Evolutionary conservation across 2,888 invertebrate genomes (phyloP).

Genomic region (Lasioglossum zephyrum): DNA sequence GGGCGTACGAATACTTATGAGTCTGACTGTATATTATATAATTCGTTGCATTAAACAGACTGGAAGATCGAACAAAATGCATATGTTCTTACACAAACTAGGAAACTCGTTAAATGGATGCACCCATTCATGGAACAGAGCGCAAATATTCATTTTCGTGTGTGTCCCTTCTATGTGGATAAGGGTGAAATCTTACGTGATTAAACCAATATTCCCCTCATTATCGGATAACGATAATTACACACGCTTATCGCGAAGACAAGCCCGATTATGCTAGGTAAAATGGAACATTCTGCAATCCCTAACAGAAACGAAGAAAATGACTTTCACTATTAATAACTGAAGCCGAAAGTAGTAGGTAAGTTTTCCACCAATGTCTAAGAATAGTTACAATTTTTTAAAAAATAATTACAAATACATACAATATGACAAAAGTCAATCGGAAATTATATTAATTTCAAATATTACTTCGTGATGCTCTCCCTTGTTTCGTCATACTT

Average conservation of each 20-base stretch:
- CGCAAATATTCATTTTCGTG: slow-evolving; percentile 8
- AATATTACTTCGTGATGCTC: too few relatives aligned
- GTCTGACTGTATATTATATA: not conserved
- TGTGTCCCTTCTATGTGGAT: not conserved
- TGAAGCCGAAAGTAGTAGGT: too few relatives aligned
- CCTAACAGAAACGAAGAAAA: not conserved
- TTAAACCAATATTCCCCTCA: slow-evolving; percentile 21
- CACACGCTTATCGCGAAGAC: not conserved
- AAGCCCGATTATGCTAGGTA: slow-evolving; percentile 6
- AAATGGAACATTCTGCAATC: not conserved
- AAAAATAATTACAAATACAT: not conserved
- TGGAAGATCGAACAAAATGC: not conserved
- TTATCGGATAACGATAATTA: slow-evolving; percentile 30
- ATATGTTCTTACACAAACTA: not conserved
- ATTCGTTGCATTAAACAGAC: not conserved
- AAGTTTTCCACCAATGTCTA: not conserved
- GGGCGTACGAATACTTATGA: too few relatives aligned
- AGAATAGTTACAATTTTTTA: not conserved
- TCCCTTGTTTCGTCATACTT: not conserved
- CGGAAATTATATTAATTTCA: not conserved
- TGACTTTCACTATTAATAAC: not conserved
- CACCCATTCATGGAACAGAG: not conserved
- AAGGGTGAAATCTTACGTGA: slow-evolving; percentile 13
- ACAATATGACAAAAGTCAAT: not conserved
- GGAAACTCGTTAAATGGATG: not conserved